Evolutionary conservation across 2,113 vertebrate genomes (phyloP).

Genomic region (Zosterops japonicus): DNA sequence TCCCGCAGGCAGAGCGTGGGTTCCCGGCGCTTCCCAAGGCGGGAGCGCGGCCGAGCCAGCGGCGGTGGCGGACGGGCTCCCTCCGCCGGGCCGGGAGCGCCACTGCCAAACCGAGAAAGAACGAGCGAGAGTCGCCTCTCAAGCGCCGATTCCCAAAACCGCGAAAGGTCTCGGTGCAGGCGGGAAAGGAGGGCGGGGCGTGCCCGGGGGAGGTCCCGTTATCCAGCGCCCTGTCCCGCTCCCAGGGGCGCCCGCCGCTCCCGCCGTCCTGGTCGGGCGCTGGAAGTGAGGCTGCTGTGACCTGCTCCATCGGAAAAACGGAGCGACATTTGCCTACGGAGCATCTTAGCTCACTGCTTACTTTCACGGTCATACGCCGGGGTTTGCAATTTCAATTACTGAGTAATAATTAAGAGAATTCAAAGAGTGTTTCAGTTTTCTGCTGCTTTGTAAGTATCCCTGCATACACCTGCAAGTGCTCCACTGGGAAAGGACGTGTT

Average conservation of each 20-base stretch:
- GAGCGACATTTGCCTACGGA: fast-evolving
- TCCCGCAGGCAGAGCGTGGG: fast-evolving
- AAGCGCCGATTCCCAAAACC: background rate
- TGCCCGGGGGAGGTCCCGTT: background rate
- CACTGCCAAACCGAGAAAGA: background rate
- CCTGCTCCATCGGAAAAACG: background rate
- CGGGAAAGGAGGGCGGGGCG: background rate
- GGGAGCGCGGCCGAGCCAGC: background rate
- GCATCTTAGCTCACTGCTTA: fast-evolving
- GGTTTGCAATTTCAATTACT: background rate
- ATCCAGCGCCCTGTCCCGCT: background rate
- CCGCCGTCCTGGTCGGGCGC: background rate
- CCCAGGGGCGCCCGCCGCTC: background rate
- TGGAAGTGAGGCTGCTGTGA: background rate
- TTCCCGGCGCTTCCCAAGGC: fast-evolving
- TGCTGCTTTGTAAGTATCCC: background rate
- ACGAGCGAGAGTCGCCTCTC: background rate
- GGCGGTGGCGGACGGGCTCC: constrained; percentile 1
- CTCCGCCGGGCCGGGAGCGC: background rate
- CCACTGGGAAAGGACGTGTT: background rate
- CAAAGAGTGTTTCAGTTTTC: background rate
- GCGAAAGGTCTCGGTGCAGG: background rate
- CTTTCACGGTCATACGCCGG: background rate
- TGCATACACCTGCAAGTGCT: background rate
- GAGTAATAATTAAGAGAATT: background rate